Conservation (phyloP, 2,888 invertebrate species). For the Parnassius smintheus region DNA sequence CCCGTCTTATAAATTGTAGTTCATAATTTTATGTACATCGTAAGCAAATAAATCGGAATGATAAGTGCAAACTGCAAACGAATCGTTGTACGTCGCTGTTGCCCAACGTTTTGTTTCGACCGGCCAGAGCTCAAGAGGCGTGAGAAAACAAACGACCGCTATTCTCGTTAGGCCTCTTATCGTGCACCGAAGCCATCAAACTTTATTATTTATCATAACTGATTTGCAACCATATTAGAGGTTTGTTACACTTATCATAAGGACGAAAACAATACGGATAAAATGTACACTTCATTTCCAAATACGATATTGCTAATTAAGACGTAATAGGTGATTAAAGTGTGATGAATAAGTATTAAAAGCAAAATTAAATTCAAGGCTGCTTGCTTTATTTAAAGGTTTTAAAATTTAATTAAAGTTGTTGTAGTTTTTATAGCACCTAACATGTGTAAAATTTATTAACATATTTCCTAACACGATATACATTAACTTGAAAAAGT, state of each 20-base stretch:
- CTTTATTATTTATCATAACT: constrained; percentile 18
- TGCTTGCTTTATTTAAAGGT: no score
- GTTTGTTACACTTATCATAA: constrained; percentile 10
- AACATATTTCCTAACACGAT: no score
- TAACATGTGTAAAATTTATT: no score
- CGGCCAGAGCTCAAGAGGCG: constrained; percentile 56
- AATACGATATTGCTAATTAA: background rate
- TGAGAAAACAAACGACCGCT: constrained; percentile 70
- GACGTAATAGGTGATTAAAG: no score
- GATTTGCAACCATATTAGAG: constrained; percentile 10
- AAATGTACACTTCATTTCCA: constrained; percentile 31
- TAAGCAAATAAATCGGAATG: constrained; percentile 7
- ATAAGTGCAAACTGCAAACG: constrained; percentile 22
- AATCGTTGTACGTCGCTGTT: constrained; percentile 14
- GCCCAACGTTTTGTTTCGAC: constrained; percentile 32
- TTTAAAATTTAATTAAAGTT: no score
- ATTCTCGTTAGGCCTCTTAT: constrained; percentile 64
- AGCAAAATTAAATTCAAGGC: no score
- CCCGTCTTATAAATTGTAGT: background rate
- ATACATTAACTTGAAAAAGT: no score
- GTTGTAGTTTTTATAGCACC: no score
- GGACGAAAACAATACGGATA: constrained; percentile 23
- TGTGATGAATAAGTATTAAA: no score
- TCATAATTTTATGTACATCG: background rate
- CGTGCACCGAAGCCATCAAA: constrained; percentile 44